These are phyloP conservation scores for Synanceia verrucosa DNA, from an alignment of 2,797 vertebrate species.

Conservation along the genomic window DNA sequence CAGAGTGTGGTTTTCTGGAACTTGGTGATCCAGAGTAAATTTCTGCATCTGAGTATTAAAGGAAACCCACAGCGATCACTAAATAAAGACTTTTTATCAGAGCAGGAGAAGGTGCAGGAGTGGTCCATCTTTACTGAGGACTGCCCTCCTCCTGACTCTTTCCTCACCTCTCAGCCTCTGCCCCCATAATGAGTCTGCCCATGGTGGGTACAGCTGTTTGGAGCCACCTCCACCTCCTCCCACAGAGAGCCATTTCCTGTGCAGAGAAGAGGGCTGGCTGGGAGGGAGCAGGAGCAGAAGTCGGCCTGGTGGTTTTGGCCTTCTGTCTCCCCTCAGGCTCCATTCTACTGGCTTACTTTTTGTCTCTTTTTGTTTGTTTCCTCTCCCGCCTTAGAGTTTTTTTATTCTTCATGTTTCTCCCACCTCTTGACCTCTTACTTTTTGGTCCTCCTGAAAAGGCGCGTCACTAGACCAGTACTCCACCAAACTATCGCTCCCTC, in stretches of 20 bases:
- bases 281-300: slow-evolving; percentile 39
- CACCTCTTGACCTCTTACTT: slow-evolving; percentile 13
- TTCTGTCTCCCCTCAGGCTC: slow-evolving; percentile 54
- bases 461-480: slow-evolving; percentile 23
- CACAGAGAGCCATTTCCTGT: slow-evolving; percentile 65
- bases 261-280: slow-evolving; percentile 79
- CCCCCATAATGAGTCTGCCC: slow-evolving; percentile 28
- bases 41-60: slow-evolving; percentile 9
- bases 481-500: slow-evolving; percentile 14
- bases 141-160: slow-evolving; percentile 11
- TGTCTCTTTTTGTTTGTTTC: slow-evolving; percentile 33
- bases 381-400: slow-evolving; percentile 17
- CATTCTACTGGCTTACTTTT: slow-evolving; percentile 32
- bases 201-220: slow-evolving; percentile 56
- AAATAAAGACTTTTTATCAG: slow-evolving; percentile 9
- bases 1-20: slow-evolving; percentile 10
- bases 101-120: slow-evolving; percentile 35
- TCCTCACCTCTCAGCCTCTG: slow-evolving; percentile 14
- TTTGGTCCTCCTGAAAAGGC: slow-evolving; percentile 16
- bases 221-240: slow-evolving; percentile 18
- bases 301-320: slow-evolving; percentile 87
- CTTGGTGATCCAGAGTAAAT: slow-evolving; percentile 17
- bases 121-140: slow-evolving; percentile 6
- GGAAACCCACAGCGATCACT: slow-evolving; percentile 29
- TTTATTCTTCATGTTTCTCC: slow-evolving; percentile 4